phyloP scores from a whole-genome alignment of 2,888 invertebrate species.

The Lutraria lutraria region DNA sequence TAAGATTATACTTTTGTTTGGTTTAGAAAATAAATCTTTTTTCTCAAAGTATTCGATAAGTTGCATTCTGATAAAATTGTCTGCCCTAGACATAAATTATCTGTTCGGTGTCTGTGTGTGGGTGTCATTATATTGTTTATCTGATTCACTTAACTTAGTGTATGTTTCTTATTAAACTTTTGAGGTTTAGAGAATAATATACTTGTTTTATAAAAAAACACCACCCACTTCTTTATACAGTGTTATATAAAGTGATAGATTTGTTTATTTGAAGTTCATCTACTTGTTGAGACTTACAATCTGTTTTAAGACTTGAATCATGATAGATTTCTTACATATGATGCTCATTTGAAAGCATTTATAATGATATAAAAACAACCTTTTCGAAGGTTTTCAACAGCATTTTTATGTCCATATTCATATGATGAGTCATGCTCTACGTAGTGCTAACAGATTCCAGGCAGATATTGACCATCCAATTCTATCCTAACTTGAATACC shows the following conservation, averaged over 20 bases:
- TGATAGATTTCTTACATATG: background rate
- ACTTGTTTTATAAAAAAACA: background rate
- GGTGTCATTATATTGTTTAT: background rate
- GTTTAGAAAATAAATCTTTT: slow-evolving; percentile 11
- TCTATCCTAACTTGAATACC: background rate
- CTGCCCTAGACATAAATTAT: background rate
- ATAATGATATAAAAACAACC: background rate
- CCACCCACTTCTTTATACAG: background rate
- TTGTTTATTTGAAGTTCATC: background rate
- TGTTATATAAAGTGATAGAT: background rate
- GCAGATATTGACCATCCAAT: background rate
- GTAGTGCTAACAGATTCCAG: background rate
- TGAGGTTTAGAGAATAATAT: background rate
- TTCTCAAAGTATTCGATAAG: slow-evolving; percentile 16
- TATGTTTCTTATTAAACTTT: background rate
- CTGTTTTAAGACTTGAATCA: background rate
- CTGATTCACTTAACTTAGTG: background rate
- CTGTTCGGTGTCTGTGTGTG: background rate
- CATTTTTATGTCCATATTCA: background rate
- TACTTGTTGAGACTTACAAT: background rate
- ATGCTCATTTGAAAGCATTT: background rate
- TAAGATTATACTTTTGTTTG: background rate
- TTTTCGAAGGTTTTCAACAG: background rate
- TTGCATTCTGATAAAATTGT: background rate
- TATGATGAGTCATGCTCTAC: background rate